Evolutionary conservation across 53 echinoderm and acorn worm genomes (phyloP).

Genomic region (Arbacia lixula): DNA sequence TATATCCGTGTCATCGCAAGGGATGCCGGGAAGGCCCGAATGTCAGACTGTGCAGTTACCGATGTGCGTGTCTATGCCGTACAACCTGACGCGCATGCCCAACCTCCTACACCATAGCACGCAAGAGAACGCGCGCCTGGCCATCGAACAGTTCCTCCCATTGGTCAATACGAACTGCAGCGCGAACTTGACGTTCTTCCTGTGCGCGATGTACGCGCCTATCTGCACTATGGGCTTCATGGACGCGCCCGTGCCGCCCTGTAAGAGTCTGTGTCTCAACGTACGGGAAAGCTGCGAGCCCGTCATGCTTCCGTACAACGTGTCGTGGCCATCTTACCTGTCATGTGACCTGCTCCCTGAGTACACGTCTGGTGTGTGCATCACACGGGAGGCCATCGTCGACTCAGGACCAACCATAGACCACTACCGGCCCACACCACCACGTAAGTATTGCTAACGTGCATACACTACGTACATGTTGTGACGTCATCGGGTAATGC

Average conservation of each 20-base stretch:
- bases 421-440: neutral
- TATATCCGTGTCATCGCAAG: neutral
- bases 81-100: conserved; percentile 97
- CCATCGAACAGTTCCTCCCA: conserved; percentile 92
- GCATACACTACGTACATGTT: neutral
- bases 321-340: conserved; percentile 86
- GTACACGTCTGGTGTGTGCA: conserved; percentile 94
- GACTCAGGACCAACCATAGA: conserved; percentile 58
- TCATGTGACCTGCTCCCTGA: conserved; percentile 83
- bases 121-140: conserved; percentile 92
- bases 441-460: conserved; percentile 7
- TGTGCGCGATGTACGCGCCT: conserved; percentile 98
- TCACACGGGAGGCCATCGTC: conserved; percentile 94
- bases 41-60: conserved; percentile 86
- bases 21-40: conserved; percentile 45
- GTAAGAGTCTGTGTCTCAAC: conserved; percentile 84
- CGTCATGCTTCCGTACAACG: conserved; percentile 80
- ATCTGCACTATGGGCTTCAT: conserved; percentile 94
- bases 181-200: conserved; percentile 80
- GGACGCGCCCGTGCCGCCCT: conserved; percentile 86
- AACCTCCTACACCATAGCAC: conserved; percentile 95
- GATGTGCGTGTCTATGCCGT: conserved; percentile 84
- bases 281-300: conserved; percentile 84
- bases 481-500: neutral
- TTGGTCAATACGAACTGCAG: conserved; percentile 91